Evolutionary conservation across 2,797 vertebrate genomes (phyloP).

Genomic region (Caiman crocodilus): DNA sequence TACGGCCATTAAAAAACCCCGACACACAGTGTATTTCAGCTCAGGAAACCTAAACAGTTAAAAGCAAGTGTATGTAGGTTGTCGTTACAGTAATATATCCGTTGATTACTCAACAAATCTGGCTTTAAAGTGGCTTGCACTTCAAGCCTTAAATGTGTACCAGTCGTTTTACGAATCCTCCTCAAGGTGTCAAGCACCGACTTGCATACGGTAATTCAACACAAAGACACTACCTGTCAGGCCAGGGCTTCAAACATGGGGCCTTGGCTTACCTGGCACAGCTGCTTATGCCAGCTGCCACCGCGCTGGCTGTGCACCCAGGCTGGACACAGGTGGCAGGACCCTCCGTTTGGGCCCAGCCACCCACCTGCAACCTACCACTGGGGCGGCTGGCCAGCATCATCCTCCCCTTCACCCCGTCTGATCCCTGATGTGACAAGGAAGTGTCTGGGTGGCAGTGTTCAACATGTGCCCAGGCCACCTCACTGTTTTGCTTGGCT

Average conservation of each 20-base stretch:
- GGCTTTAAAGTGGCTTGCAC: neutral
- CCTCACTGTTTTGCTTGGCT: too few species aligned
- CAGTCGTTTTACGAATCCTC: neutral
- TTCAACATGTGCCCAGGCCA: too few species aligned
- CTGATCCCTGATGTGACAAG: too few species aligned
- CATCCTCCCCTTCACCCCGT: too few species aligned
- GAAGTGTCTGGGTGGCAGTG: too few species aligned
- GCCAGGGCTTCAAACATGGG: neutral
- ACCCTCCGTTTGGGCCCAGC: too few species aligned
- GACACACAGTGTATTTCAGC: accelerated
- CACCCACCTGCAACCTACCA: too few species aligned
- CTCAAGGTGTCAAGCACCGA: neutral
- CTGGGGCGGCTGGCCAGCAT: too few species aligned
- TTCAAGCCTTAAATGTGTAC: neutral
- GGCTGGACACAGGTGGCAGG: too few species aligned
- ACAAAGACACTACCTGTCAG: neutral
- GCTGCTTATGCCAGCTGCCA: too few species aligned
- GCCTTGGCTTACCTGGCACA: neutral
- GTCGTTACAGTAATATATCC: neutral
- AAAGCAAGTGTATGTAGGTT: too few species aligned
- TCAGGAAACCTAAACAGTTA: neutral
- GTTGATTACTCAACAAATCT: neutral
- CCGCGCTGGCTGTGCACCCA: too few species aligned
- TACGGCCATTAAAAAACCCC: neutral
- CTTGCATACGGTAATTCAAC: neutral